Percentiles rank a stretch among this genome's conserved stretches.
These are phyloP conservation scores for Vireo griseus DNA, from an alignment of 2,797 vertebrate genomes.

Conservation along the genomic window DNA sequence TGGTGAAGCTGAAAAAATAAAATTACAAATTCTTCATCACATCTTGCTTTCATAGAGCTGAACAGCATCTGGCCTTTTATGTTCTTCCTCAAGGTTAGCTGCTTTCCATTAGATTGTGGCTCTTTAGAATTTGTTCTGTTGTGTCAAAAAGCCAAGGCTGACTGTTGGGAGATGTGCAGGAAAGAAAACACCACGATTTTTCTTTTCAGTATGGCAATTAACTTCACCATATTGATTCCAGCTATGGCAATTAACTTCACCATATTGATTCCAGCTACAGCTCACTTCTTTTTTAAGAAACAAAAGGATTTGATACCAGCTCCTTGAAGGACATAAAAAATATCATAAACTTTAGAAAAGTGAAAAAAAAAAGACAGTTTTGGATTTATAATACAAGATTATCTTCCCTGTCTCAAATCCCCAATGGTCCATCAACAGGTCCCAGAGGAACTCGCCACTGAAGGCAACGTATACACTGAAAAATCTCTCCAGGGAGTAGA, in stretches of 20 bases:
- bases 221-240: background rate
- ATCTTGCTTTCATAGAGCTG: slow-evolving; percentile 16
- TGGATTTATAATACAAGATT: background rate
- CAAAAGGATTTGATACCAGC: background rate
- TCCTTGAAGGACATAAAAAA: background rate
- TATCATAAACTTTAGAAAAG: background rate
- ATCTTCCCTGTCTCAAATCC: background rate
- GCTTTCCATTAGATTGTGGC: slow-evolving; percentile 20
- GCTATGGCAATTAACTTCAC: background rate
- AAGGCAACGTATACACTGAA: background rate
- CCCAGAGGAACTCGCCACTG: background rate
- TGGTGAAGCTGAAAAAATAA: background rate
- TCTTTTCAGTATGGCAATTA: background rate
- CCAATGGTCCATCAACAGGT: background rate
- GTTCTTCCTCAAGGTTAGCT: background rate
- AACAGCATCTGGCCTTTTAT: background rate
- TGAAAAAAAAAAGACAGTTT: background rate
- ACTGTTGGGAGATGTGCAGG: background rate
- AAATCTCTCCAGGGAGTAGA: background rate
- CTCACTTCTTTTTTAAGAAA: background rate
- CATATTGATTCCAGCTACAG: background rate
- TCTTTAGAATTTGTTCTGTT: background rate
- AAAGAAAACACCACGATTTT: background rate
- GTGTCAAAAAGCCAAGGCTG: background rate
- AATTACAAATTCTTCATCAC: background rate